A percentile compares a stretch with the other conserved stretches of the same genome.
Evolutionary conservation across 2,113 vertebrate genomes (phyloP).

Genomic region (Gobiocypris rarus): DNA sequence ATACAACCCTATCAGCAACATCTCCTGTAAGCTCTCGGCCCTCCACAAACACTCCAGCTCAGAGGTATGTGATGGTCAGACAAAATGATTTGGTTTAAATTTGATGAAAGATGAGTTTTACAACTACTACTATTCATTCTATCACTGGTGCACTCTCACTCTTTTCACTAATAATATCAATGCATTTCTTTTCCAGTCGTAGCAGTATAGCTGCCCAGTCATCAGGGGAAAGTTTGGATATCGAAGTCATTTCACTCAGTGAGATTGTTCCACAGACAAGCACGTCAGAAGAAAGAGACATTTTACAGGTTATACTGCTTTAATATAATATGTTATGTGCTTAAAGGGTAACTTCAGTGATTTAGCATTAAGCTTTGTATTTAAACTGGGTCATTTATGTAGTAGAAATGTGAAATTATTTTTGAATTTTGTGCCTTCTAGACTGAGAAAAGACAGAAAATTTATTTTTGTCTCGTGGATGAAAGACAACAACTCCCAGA

Average conservation of each 20-base stretch:
- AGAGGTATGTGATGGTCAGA: conserved; percentile 64
- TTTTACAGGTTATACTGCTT: background rate
- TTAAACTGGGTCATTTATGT: too few relatives aligned
- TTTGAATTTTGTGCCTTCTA: too few relatives aligned
- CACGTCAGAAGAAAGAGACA: conserved; percentile 78
- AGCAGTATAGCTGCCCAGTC: conserved; percentile 59
- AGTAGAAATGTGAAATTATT: too few relatives aligned
- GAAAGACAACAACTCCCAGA: too few relatives aligned
- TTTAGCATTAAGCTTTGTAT: too few relatives aligned
- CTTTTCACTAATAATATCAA: background rate
- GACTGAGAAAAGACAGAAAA: too few relatives aligned
- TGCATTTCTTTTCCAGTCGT: conserved; percentile 39
- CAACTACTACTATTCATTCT: background rate
- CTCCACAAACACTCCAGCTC: conserved; percentile 59
- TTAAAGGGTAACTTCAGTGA: too few relatives aligned
- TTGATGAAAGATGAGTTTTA: background rate
- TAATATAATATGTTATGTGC: too few relatives aligned
- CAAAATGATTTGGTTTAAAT: background rate
- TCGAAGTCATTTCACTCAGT: conserved; percentile 65
- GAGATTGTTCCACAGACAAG: conserved; percentile 74
- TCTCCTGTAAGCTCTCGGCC: conserved; percentile 68
- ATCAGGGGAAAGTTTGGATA: conserved; percentile 54
- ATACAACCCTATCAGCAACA: conserved; percentile 70
- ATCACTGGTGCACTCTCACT: background rate
- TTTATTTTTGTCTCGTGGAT: too few relatives aligned